A percentile compares a stretch with the other conserved stretches of the same genome.
phyloP scores from a whole-genome alignment of 2,113 vertebrate genomes.

The Hippocampus comes region DNA sequence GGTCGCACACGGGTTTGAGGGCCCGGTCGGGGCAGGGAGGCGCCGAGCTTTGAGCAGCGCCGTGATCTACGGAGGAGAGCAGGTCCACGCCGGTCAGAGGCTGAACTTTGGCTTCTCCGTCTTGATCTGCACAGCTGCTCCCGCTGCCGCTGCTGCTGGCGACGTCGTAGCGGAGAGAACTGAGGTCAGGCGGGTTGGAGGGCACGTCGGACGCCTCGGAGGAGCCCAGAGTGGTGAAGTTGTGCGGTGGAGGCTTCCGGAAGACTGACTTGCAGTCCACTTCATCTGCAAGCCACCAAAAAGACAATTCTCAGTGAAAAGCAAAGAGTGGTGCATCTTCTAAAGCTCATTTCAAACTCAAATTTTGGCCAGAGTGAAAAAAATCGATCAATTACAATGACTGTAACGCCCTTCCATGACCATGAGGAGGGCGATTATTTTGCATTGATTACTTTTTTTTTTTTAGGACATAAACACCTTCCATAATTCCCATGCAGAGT shows the following conservation, averaged over 20 bases:
- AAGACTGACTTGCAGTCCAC: constrained; percentile 67
- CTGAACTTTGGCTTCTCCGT: constrained; percentile 65
- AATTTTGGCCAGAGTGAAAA: no score
- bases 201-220: constrained; percentile 49
- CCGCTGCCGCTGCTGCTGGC: constrained; percentile 3
- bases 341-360: no score
- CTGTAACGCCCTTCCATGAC: no score
- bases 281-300: constrained; percentile 61
- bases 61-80: constrained; percentile 82
- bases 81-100: constrained; percentile 86
- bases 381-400: no score
- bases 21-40: constrained; percentile 73
- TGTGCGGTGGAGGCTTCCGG: constrained; percentile 55
- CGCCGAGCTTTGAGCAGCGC: constrained; percentile 66
- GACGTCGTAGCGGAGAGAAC: constrained; percentile 58
- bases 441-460: no score
- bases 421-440: no score
- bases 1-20: constrained; percentile 85
- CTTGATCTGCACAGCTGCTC: constrained; percentile 39
- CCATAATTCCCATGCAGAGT: no score
- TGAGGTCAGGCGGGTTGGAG: constrained; percentile 60
- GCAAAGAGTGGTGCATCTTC: no score
- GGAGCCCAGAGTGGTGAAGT: constrained; percentile 62
- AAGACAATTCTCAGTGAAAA: constrained; percentile 2
- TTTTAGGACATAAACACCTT: no score